These are phyloP conservation scores for Asarcornis scutulata DNA, from an alignment of 2,113 vertebrate species.

Conservation along the genomic window DNA sequence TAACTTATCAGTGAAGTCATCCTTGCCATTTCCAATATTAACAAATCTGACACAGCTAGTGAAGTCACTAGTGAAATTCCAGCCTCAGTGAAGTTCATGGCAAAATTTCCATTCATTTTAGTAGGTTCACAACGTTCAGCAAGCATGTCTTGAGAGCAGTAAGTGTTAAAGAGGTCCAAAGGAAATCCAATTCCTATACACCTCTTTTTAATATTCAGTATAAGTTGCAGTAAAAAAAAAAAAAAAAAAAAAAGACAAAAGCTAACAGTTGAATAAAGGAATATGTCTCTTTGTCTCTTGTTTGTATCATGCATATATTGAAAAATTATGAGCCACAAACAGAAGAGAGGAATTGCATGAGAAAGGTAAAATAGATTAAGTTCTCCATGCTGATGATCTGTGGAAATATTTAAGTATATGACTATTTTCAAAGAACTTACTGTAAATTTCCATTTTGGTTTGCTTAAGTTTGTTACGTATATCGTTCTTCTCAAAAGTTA, in stretches of 20 bases:
- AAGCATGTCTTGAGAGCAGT: background rate
- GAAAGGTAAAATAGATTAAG: background rate
- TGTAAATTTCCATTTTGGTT: background rate
- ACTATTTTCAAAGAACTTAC: background rate
- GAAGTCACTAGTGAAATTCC: background rate
- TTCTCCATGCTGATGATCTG: background rate
- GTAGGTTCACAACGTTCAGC: background rate
- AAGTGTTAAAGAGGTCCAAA: background rate
- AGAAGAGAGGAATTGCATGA: background rate
- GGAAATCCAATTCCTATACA: background rate
- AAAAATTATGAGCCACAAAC: background rate
- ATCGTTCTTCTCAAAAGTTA: background rate
- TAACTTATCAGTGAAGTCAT: background rate
- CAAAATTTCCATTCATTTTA: background rate
- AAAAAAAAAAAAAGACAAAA: background rate
- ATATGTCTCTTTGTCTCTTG: rapidly evolving
- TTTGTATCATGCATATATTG: background rate
- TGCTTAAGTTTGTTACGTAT: background rate
- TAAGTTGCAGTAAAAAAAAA: background rate
- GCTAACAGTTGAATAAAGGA: background rate
- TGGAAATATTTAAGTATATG: background rate
- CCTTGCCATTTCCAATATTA: background rate
- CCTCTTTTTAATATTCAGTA: background rate
- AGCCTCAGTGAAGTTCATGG: background rate
- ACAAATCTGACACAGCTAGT: background rate